A percentile compares a stretch with the other conserved stretches of the same genome.
These are phyloP conservation scores for Triops cancriformis DNA, from an alignment of 1,140 invertebrate species.

Conservation along the genomic window DNA sequence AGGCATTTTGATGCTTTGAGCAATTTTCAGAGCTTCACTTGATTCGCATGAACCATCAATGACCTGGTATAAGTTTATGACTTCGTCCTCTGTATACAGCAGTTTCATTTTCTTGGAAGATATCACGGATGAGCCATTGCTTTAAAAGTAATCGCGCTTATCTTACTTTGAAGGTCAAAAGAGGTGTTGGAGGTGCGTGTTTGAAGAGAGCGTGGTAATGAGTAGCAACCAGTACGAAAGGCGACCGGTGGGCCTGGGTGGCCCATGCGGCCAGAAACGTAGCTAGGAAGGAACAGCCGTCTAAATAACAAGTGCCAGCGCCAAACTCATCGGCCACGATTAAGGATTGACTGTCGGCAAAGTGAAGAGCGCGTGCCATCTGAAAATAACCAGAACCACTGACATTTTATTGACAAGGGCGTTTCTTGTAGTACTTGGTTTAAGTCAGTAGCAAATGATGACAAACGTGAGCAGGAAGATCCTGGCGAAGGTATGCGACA, in stretches of 20 bases:
- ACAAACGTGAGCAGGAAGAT: constrained; percentile 66
- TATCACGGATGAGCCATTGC: too few relatives aligned
- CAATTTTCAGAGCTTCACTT: constrained; percentile 51
- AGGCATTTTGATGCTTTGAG: constrained; percentile 42
- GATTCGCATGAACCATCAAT: constrained; percentile 43
- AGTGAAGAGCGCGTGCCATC: constrained; percentile 60
- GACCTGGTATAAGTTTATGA: constrained; percentile 54
- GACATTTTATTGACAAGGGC: not conserved
- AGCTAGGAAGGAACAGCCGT: constrained; percentile 60
- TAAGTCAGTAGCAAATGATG: constrained; percentile 75
- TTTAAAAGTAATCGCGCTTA: constrained; percentile 37
- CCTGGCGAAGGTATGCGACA: constrained; percentile 67
- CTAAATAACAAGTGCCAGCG: constrained; percentile 68
- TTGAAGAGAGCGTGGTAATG: constrained; percentile 59
- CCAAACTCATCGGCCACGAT: constrained; percentile 88
- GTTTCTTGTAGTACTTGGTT: constrained; percentile 55
- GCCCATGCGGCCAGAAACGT: constrained; percentile 57
- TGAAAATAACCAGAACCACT: constrained; percentile 37
- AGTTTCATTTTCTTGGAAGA: constrained; percentile 22
- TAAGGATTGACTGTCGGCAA: constrained; percentile 55
- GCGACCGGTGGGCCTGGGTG: constrained; percentile 47
- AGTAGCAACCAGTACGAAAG: constrained; percentile 66
- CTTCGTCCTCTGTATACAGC: constrained; percentile 37
- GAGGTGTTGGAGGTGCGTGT: constrained; percentile 39
- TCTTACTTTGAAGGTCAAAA: constrained; percentile 49